These are phyloP conservation scores for Acrocyrtus sp. DNA, from an alignment of 2,888 invertebrate genomes.

Conservation along the genomic window DNA sequence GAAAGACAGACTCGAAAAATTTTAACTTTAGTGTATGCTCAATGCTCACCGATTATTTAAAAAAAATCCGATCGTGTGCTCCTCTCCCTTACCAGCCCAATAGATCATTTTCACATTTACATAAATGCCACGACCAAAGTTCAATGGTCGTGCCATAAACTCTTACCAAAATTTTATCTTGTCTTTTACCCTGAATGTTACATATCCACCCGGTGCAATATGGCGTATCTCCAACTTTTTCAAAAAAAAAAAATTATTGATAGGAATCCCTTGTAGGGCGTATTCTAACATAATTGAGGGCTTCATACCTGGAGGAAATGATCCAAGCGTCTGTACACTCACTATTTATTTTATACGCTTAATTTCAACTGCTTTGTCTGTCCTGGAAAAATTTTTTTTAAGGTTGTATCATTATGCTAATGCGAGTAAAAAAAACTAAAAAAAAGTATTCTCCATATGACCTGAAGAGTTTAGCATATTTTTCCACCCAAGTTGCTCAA, in stretches of 20 bases:
- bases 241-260: not conserved
- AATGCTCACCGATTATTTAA: too few relatives aligned
- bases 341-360: slow-evolving; percentile 12
- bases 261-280: not conserved
- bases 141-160: too few relatives aligned
- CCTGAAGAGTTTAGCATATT: not conserved
- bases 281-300: slow-evolving; percentile 33
- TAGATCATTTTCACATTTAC: too few relatives aligned
- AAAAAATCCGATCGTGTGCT: too few relatives aligned
- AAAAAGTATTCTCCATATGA: not conserved
- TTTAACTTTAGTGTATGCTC: too few relatives aligned
- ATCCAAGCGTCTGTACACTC: not conserved
- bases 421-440: not conserved
- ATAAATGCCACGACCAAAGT: too few relatives aligned
- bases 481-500: not conserved
- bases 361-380: not conserved
- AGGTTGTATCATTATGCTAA: slow-evolving; percentile 1
- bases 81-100: too few relatives aligned
- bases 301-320: slow-evolving; percentile 28
- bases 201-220: not conserved
- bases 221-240: too few relatives aligned
- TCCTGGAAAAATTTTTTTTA: not conserved
- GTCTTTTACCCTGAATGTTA: too few relatives aligned
- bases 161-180: too few relatives aligned
- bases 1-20: too few relatives aligned